Conservation (phyloP, 64 coral and sea anemone species). For the Stichodactyla mertensii region DNA sequence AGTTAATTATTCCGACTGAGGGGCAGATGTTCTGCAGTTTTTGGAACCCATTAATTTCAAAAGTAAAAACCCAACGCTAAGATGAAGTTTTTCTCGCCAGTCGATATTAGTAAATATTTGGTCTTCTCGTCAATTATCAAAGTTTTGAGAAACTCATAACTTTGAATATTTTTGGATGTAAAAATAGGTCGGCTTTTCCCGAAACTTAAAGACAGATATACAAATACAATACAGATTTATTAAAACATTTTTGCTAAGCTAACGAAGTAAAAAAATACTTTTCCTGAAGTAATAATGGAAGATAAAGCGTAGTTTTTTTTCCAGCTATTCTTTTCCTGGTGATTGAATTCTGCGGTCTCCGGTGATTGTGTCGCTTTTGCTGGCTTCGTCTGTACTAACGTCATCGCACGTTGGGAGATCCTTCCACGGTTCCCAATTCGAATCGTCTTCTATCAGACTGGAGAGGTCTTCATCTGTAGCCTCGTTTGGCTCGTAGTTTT, state of each 20-base stretch:
- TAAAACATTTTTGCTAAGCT: no score
- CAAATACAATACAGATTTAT: no score
- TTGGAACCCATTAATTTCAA: neutral
- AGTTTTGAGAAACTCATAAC: neutral
- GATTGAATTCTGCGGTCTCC: no score
- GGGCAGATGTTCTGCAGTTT: no score
- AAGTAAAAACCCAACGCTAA: neutral
- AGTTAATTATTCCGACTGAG: no score
- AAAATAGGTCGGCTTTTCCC: no score
- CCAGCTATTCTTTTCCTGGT: no score
- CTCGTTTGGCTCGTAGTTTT: neutral
- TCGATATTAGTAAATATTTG: neutral
- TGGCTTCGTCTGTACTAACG: neutral
- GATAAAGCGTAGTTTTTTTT: no score
- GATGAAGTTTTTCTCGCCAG: neutral
- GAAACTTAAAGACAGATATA: no score
- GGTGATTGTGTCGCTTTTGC: neutral
- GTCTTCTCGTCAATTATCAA: neutral
- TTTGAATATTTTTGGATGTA: no score
- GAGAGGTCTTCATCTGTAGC: neutral
- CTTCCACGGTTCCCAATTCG: constrained; percentile 8
- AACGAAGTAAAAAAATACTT: no score
- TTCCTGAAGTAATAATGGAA: no score
- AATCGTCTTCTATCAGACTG: constrained; percentile 3
- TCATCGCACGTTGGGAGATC: neutral